Percentiles rank a stretch among this genome's conserved stretches.
These are phyloP conservation scores for Ochropleura plecta DNA, from an alignment of 2,888 invertebrate species.

Conservation along the genomic window DNA sequence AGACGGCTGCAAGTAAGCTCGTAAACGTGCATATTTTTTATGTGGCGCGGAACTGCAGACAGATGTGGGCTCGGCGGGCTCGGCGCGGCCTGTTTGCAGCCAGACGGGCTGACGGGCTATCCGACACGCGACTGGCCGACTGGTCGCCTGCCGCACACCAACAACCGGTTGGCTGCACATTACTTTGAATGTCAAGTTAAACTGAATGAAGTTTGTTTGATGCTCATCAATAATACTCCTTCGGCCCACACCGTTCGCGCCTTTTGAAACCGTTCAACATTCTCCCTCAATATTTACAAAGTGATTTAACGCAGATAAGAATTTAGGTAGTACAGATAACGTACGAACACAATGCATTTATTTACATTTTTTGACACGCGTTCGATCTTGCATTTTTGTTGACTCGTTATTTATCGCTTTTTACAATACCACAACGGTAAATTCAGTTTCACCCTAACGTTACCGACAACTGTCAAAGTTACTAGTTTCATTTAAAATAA, in stretches of 20 bases:
- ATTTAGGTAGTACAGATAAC: slow-evolving; percentile 33
- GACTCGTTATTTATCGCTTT: background rate
- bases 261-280: slow-evolving; percentile 30
- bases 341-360: slow-evolving; percentile 19
- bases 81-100: slow-evolving; percentile 7
- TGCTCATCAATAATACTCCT: slow-evolving; percentile 15
- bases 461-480: background rate
- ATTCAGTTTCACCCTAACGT: slow-evolving; percentile 9
- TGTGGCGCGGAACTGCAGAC: slow-evolving; percentile 32
- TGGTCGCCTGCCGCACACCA: slow-evolving; percentile 3
- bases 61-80: slow-evolving; percentile 45
- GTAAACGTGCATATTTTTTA: slow-evolving; percentile 53
- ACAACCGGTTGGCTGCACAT: slow-evolving; percentile 53
- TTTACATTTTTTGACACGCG: slow-evolving; percentile 41
- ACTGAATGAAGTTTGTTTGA: slow-evolving; percentile 41
- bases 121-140: background rate
- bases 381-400: slow-evolving; percentile 10
- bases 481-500: slow-evolving; percentile 5
- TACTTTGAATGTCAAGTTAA: slow-evolving; percentile 59
- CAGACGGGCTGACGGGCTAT: background rate
- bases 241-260: slow-evolving; percentile 36
- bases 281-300: slow-evolving; percentile 37
- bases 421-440: background rate
- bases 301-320: slow-evolving; percentile 41
- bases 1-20: slow-evolving; percentile 50